Evolutionary conservation across 2,113 vertebrate genomes (phyloP), one percentile per base, ranked within the genome.

Genomic region (Dipodomys stephensi): DNA sequence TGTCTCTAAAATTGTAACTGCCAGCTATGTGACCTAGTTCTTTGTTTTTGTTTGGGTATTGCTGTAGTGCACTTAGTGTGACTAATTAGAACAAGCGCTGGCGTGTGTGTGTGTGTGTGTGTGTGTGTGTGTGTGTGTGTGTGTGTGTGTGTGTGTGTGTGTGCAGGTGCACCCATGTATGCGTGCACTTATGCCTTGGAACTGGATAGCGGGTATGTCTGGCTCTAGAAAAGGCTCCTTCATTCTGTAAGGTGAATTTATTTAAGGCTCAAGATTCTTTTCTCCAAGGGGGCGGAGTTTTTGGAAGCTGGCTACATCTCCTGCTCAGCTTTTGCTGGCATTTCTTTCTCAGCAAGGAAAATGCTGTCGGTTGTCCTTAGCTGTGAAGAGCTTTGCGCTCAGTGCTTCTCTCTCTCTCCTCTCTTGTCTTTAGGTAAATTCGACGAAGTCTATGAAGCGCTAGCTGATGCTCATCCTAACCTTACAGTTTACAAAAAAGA

Each of bases 401-500:
- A 89, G n/a, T 27, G 4, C 4, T 20, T 57, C 15, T 57, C 62
- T 57, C 53, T 44, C 30, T 6, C n/a, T 32, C 4, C 23, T 4
- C 49, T 35, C 12, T 65, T 88, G 76, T 78, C 53, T 79, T 11
- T 96, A 99, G 99, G 99, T 64, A 99, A 98, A 97, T 96, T 99
- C 49, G 98, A 99, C 64, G 98, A 99, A 95, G 98, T 99, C 12
- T 99, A 99, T 2, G 93, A 94, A 81, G 97, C 98, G 28, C 97
- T 99, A 92, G 94, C 87, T 83, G 98, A 98, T 0, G 99, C 98
- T 19, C 99, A 99, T 93, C 99, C 99, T 25, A 98, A 99, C 97
- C 98, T 99, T 98, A 97, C 97, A 32, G 99, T 99, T 1, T 99
- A 99, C 96, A 99, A 98, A 97, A 99, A 98, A 93, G 99, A 99